Conservation (phyloP, 2,888 invertebrate species). For the Lepetodrilus schrolli region DNA sequence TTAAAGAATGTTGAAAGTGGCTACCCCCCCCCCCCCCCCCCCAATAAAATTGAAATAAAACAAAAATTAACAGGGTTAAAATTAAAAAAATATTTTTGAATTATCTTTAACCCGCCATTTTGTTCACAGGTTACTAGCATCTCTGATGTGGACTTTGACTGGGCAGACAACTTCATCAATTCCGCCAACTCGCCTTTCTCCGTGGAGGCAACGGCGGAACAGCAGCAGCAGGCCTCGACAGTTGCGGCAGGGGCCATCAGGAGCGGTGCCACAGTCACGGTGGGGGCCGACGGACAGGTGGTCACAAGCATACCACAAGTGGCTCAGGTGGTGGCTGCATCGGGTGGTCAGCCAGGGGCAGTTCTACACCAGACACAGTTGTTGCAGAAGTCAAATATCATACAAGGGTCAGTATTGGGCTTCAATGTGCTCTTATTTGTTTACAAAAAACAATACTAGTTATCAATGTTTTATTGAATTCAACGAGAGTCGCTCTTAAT, state of each 20-base stretch:
- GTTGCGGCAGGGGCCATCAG: constrained; percentile 29
- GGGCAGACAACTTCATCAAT: constrained; percentile 61
- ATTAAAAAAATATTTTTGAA: no score
- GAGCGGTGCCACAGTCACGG: neutral
- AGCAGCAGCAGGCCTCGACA: constrained; percentile 10
- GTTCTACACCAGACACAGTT: neutral
- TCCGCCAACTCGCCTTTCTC: constrained; percentile 39
- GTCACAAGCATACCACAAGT: neutral
- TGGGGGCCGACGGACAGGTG: neutral
- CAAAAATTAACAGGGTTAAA: neutral
- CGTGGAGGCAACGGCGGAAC: neutral
- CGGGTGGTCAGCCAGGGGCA: constrained; percentile 1
- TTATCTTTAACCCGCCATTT: no score
- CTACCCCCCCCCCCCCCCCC: no score
- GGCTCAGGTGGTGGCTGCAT: constrained; percentile 12
- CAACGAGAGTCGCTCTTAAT: no score
- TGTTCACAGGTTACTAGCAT: constrained; percentile 39
- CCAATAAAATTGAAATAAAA: neutral
- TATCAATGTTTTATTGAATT: no score
- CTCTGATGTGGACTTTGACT: constrained; percentile 46
- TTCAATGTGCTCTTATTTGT: no score
- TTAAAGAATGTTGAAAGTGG: no score
- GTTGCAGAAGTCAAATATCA: constrained; percentile 20
- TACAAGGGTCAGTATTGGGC: constrained; percentile 1
- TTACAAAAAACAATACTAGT: no score